Percentiles rank a stretch among this genome's conserved stretches.
Conservation (phyloP, 2,113 vertebrate species). For the Isurus oxyrinchus region DNA sequence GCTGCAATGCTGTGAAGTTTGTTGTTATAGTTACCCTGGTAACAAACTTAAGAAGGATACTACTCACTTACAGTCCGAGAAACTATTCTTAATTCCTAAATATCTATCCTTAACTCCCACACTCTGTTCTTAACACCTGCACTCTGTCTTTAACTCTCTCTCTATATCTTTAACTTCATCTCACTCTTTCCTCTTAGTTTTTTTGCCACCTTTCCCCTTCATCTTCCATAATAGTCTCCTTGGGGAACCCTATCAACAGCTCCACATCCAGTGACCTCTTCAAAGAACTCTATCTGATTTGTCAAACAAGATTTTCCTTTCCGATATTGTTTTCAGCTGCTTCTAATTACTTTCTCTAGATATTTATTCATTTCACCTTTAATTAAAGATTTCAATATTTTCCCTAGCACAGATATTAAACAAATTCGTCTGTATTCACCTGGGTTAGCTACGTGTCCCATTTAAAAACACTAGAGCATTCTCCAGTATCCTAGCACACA, state of each 20-base stretch:
- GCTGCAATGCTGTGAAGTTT: not conserved
- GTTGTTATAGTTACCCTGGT: not conserved
- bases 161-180: not conserved
- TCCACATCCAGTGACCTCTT: not conserved
- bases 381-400: not conserved
- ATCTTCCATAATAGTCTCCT: not conserved
- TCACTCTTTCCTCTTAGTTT: not conserved
- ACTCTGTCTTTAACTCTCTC: too few species aligned
- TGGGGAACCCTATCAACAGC: not conserved
- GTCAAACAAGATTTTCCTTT: not conserved
- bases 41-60: not conserved
- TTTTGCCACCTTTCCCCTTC: not conserved
- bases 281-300: not conserved
- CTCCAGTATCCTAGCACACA: not conserved
- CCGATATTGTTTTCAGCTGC: not conserved
- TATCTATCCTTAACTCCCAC: too few species aligned
- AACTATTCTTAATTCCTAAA: not conserved
- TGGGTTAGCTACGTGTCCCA: not conserved
- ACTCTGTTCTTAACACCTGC: too few species aligned
- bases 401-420: not conserved
- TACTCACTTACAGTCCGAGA: not conserved
- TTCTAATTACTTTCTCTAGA: not conserved
- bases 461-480: not conserved
- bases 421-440: not conserved
- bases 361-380: not conserved